These are phyloP conservation scores for Taenioides sp. DNA, from an alignment of 2,797 vertebrate species.

Conservation along the genomic window DNA sequence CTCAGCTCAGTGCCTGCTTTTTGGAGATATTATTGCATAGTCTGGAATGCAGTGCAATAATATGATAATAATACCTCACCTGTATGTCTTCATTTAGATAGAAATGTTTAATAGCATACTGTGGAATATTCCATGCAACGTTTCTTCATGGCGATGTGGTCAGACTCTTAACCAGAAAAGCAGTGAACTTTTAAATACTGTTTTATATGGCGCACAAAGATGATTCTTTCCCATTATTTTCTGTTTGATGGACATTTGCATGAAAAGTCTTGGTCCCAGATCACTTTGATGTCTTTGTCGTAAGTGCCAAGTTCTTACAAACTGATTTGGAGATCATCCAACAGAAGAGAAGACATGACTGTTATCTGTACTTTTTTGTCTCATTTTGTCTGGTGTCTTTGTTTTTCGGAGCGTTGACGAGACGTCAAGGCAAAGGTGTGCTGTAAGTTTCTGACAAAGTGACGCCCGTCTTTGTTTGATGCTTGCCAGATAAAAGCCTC, in stretches of 20 bases:
- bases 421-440: conserved; percentile 75
- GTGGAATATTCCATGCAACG: background rate
- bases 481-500: conserved; percentile 79
- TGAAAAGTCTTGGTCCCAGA: conserved; percentile 50
- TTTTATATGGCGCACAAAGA: background rate
- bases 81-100: too few relatives aligned
- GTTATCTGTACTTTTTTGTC: conserved; percentile 65
- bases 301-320: conserved; percentile 54
- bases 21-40: too few relatives aligned
- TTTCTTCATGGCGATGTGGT: background rate
- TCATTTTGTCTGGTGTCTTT: conserved; percentile 66
- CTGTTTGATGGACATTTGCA: conserved; percentile 51
- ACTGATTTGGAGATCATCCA: conserved; percentile 53
- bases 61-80: too few relatives aligned
- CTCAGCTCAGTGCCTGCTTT: too few relatives aligned
- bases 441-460: conserved; percentile 79
- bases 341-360: conserved; percentile 56
- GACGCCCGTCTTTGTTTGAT: conserved; percentile 75
- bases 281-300: conserved; percentile 58
- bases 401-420: conserved; percentile 67
- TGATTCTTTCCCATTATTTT: conserved; percentile 26
- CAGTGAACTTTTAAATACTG: background rate
- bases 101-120: background rate
- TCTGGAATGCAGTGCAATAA: too few relatives aligned
- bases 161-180: background rate